A percentile compares a stretch with the other conserved stretches of the same genome.
These are phyloP conservation scores for Apistogramma diplotaenia DNA, from an alignment of 2,113 vertebrate genomes.

Conservation along the genomic window DNA sequence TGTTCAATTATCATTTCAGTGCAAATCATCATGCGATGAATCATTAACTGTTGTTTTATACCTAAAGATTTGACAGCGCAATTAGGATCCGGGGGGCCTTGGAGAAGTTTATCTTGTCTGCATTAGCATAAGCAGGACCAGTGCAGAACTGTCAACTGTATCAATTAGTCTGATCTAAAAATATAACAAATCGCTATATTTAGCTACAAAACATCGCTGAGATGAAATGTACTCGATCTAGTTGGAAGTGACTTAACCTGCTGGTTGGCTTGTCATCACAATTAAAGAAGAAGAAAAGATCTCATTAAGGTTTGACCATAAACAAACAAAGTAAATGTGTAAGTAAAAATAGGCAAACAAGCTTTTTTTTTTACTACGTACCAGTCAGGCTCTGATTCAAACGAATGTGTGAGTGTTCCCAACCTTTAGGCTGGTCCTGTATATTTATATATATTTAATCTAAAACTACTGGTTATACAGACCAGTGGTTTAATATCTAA, in stretches of 20 bases:
- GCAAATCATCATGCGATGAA: not conserved
- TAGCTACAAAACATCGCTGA: too few species aligned
- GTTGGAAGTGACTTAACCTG: too few species aligned
- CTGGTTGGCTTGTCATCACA: too few species aligned
- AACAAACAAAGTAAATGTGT: too few species aligned
- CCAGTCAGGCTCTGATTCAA: constrained; percentile 12
- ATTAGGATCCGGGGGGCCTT: not conserved
- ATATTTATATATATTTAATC: not conserved
- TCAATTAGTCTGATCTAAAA: too few species aligned
- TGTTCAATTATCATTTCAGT: not conserved
- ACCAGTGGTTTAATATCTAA: constrained; percentile 54
- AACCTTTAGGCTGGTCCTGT: constrained; percentile 22
- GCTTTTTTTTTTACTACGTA: not conserved
- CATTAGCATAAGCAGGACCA: too few species aligned
- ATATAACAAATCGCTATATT: too few species aligned
- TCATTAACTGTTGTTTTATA: not conserved
- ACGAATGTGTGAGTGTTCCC: not conserved
- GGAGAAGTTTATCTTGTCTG: not conserved
- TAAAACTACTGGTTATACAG: constrained; percentile 34
- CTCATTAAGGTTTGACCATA: too few species aligned
- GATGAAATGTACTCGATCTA: too few species aligned
- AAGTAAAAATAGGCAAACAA: too few species aligned
- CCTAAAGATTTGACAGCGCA: not conserved
- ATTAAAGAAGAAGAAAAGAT: too few species aligned
- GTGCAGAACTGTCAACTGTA: too few species aligned